Evolutionary conservation across 2,113 vertebrate genomes (phyloP), one percentile per base, ranked within the genome.

Genomic region (Heterotis niloticus): DNA sequence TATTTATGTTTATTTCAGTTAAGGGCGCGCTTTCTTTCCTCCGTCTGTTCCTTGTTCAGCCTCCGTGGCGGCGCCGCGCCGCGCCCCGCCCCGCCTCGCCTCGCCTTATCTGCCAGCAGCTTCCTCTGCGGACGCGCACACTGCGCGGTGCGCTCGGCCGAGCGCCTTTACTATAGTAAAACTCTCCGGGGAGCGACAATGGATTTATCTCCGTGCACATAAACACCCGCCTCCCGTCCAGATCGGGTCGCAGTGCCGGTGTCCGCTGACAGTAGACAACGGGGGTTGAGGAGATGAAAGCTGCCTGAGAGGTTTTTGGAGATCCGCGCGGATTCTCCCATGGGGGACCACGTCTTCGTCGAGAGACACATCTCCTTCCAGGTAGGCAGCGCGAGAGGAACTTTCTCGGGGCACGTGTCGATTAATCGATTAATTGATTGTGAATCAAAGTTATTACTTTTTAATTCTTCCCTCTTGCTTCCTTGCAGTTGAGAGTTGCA

Each of bases 341-440:
- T 96, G 94, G 96, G 94, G 82, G 96, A 96, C 88, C 91, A 92
- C 11, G 93, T 92, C 81, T 88, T 93, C 85, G 83, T 91, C 81
- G 91, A 94, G 85, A 94, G 93, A 88, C 94, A 88, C 44, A 94
- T 94, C 80, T 91, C 90, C 65, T 95, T 95, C 77, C 93, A 94
- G 85, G 96, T 98, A 91, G 96, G 95, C 94, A 87, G 80, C 62
- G 23, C n/a, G 34, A 54, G 51, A 18, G 52, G 23, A 11, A 5
- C 78, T 75, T 44, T 44, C 34, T 44, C 7, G 2, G 34, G 34
- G 34, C 34, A 44, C 2, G 2, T 44, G 7, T 44, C 7, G 7
- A 44, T 44, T 76, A 28, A 60, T 14, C n/a, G 23, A 54, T 71
- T 65, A 12, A 54, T 54, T 54, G 44, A 44, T 11, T 72, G 17